Conservation (phyloP, 2,888 invertebrate species). For the Sturmia bella region DNA sequence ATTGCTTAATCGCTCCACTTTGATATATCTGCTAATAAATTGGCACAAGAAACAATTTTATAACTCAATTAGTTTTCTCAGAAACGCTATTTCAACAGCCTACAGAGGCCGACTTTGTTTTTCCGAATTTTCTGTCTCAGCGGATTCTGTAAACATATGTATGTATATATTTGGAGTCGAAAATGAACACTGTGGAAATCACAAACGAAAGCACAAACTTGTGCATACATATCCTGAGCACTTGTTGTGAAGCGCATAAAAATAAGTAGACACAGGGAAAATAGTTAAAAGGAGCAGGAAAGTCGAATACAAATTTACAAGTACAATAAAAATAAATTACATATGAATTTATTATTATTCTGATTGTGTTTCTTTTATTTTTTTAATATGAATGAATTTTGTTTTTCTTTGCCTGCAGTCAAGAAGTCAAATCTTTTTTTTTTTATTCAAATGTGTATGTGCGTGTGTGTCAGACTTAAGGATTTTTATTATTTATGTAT, state of each 20-base stretch:
- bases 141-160: too few species aligned
- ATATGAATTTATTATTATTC: background rate
- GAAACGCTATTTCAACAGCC: too few species aligned
- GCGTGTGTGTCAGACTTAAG: background rate
- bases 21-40: too few species aligned
- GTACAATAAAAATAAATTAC: slow-evolving; percentile 42
- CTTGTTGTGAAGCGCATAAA: too few species aligned
- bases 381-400: slow-evolving; percentile 19
- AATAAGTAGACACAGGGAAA: background rate
- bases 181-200: too few species aligned
- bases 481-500: slow-evolving; percentile 39
- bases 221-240: too few species aligned
- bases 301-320: slow-evolving; percentile 4
- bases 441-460: background rate
- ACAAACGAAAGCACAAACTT: background rate
- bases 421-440: slow-evolving; percentile 36
- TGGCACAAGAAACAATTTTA: too few species aligned
- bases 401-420: slow-evolving; percentile 19
- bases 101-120: too few species aligned
- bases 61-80: too few species aligned
- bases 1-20: too few species aligned
- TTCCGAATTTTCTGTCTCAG: too few species aligned
- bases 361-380: background rate
- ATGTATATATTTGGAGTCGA: too few species aligned
- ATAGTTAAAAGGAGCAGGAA: background rate